Percentiles rank a stretch among this genome's conserved stretches.
phyloP scores from a whole-genome alignment of 2,113 vertebrate genomes.

The Rhinichthys klamathensis region DNA sequence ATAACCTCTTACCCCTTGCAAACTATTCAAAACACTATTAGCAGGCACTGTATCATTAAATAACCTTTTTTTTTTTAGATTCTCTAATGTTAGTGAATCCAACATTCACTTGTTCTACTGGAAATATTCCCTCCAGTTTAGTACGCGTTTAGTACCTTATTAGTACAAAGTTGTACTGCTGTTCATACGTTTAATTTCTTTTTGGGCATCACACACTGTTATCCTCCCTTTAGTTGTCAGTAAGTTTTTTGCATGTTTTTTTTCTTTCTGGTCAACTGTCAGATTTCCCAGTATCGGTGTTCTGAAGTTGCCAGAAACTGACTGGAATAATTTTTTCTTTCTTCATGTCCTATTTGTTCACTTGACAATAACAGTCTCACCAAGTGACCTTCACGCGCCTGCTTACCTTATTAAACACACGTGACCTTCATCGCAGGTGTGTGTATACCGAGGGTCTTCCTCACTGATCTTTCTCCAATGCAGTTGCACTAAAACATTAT shows the following conservation, averaged over 20 bases:
- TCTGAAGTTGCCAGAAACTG: background rate
- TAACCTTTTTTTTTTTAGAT: background rate
- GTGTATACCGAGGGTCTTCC: background rate
- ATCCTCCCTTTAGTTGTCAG: background rate
- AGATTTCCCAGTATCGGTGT: background rate
- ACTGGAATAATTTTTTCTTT: background rate
- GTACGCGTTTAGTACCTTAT: slow-evolving; percentile 49
- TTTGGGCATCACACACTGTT: background rate
- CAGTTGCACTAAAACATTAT: slow-evolving; percentile 14
- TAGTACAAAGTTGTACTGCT: slow-evolving; percentile 13
- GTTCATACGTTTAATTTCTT: slow-evolving; percentile 21
- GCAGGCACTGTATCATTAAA: background rate
- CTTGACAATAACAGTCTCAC: background rate
- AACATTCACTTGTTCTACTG: slow-evolving; percentile 4
- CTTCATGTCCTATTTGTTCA: background rate
- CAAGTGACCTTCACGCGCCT: slow-evolving; percentile 38
- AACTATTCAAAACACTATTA: slow-evolving; percentile 28
- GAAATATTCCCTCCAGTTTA: slow-evolving; percentile 1
- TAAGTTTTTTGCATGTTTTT: background rate
- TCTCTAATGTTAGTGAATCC: background rate
- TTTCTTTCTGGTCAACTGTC: background rate
- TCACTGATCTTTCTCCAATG: slow-evolving; percentile 8
- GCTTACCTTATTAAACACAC: background rate
- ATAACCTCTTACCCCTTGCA: background rate
- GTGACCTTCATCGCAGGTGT: background rate